These are phyloP conservation scores for Mimas tiliae DNA, from an alignment of 2,888 invertebrate species.

Conservation along the genomic window DNA sequence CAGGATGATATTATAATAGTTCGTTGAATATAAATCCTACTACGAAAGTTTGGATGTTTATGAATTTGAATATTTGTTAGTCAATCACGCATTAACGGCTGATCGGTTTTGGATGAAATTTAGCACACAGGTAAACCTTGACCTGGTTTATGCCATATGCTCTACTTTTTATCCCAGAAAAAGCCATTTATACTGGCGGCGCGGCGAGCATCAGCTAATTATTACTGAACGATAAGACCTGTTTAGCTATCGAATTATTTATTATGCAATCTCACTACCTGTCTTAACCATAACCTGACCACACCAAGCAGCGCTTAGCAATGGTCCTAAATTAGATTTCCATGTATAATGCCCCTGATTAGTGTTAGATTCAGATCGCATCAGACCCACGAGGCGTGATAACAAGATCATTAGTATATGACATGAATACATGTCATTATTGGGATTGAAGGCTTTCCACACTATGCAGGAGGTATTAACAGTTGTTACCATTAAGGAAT, in stretches of 20 bases:
- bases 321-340: constrained; percentile 28
- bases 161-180: no score
- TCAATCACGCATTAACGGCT: no score
- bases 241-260: neutral
- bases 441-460: neutral
- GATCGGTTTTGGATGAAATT: no score
- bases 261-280: neutral
- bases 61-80: no score
- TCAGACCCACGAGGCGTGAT: constrained; percentile 11
- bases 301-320: constrained; percentile 33
- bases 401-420: constrained; percentile 19
- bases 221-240: no score
- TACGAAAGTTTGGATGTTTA: no score
- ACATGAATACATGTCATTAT: constrained; percentile 18
- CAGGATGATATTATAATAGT: no score
- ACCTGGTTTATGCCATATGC: no score
- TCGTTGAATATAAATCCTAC: no score
- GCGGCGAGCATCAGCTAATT: no score
- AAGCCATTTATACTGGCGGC: no score
- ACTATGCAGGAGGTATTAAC: neutral
- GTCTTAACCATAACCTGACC: neutral
- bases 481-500: neutral
- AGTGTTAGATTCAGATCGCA: constrained; percentile 22
- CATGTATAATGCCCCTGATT: constrained; percentile 19
- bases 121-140: no score